These are phyloP conservation scores for Athene noctua DNA, from an alignment of 2,113 vertebrate species.

Conservation along the genomic window DNA sequence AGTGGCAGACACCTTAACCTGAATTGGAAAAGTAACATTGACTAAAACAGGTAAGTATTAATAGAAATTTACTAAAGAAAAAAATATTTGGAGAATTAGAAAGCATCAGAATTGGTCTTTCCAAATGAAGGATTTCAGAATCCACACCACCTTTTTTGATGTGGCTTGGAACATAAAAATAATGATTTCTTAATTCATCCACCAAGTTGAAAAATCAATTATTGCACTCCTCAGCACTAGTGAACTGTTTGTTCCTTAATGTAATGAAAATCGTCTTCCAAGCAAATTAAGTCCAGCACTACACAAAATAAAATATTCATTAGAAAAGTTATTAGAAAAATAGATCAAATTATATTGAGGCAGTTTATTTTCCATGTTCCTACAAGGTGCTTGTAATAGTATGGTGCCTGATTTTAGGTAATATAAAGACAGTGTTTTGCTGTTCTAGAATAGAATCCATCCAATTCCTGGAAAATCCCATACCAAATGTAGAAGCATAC, in stretches of 20 bases:
- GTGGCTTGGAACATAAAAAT: conserved; percentile 5
- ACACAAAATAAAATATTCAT: conserved; percentile 70
- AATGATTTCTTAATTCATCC: conserved; percentile 18
- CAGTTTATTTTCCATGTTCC: conserved; percentile 30
- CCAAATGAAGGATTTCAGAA: not conserved
- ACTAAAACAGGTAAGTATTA: not conserved
- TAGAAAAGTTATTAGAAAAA: conserved; percentile 65
- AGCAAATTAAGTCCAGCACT: conserved; percentile 55
- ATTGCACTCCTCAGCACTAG: conserved; percentile 1
- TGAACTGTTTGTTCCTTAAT: conserved; percentile 48
- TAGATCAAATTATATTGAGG: conserved; percentile 65
- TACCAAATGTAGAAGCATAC: not conserved
- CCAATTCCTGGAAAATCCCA: not conserved
- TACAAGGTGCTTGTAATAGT: not conserved
- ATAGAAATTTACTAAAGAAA: not conserved
- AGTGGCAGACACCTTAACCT: not conserved
- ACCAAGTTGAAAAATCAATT: conserved; percentile 44
- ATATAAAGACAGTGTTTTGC: not conserved
- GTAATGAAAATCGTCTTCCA: conserved; percentile 41
- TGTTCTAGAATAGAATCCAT: not conserved
- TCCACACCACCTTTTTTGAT: not conserved
- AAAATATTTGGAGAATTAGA: not conserved
- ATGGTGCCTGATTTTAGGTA: not conserved
- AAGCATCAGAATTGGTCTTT: not conserved
- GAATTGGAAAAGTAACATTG: not conserved